A percentile compares a stretch with the other conserved stretches of the same genome.
Conservation (phyloP, 1,140 invertebrate genomes). For the Drosophila tropicalis region DNA sequence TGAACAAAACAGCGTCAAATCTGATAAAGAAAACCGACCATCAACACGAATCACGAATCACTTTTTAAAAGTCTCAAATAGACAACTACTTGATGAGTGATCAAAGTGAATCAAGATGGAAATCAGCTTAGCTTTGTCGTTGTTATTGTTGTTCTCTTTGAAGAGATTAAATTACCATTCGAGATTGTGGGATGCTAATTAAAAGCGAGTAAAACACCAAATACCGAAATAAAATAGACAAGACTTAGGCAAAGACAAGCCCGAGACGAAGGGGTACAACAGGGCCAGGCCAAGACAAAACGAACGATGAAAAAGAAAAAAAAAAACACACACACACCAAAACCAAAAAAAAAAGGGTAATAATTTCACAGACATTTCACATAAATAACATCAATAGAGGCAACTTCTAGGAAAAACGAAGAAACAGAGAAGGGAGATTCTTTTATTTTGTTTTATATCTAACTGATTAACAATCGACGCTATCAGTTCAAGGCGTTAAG, state of each 20-base stretch:
- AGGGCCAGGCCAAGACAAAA: conserved; percentile 47
- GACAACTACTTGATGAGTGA: conserved; percentile 72
- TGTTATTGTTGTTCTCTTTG: conserved; percentile 30
- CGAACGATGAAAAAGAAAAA: conserved; percentile 16
- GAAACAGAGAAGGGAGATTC: conserved; percentile 52
- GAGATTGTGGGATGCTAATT: conserved; percentile 67
- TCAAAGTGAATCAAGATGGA: conserved; percentile 73
- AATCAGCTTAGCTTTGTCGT: conserved; percentile 41
- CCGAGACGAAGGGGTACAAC: neutral
- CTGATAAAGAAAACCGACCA: conserved; percentile 48
- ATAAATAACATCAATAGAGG: conserved; percentile 78
- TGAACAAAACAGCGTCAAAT: conserved; percentile 72
- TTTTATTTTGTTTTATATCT: conserved; percentile 80
- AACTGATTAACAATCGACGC: conserved; percentile 78
- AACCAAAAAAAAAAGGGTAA: conserved; percentile 56
- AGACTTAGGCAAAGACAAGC: conserved; percentile 33
- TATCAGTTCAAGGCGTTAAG: conserved; percentile 71
- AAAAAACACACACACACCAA: too few species aligned
- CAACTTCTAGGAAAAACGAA: conserved; percentile 60
- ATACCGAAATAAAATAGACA: conserved; percentile 74
- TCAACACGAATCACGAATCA: conserved; percentile 59
- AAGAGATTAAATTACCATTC: conserved; percentile 71
- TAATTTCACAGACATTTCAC: conserved; percentile 81
- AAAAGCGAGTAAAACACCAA: conserved; percentile 79
- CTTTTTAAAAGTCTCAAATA: conserved; percentile 69